Evolutionary conservation across 2,113 vertebrate genomes (phyloP).

Genomic region (Piprites chloris): DNA sequence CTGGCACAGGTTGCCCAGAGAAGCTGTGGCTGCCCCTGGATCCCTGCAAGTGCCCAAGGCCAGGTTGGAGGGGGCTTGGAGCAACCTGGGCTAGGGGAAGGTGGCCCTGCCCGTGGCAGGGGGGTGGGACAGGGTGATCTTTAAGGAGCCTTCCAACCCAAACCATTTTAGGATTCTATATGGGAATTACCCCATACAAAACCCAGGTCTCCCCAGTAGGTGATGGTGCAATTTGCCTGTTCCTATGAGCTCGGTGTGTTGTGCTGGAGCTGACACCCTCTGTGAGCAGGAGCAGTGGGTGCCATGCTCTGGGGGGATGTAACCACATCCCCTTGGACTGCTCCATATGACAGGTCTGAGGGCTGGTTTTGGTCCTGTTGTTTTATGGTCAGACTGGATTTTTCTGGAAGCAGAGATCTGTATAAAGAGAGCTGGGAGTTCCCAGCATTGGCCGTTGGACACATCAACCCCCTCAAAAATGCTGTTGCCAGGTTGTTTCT

Average conservation of each 20-base stretch:
- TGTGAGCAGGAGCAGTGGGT: background rate
- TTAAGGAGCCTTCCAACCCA: background rate
- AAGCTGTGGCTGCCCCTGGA: background rate
- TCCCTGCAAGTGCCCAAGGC: background rate
- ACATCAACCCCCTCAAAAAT: fast-evolving
- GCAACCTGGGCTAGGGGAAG: fast-evolving
- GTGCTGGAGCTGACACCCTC: background rate
- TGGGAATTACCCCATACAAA: fast-evolving
- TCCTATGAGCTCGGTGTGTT: fast-evolving
- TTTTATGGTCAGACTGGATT: background rate
- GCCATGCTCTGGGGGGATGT: fast-evolving
- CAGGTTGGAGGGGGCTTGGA: background rate
- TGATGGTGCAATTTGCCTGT: background rate
- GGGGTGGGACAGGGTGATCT: background rate
- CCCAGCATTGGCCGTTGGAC: background rate
- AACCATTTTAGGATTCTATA: fast-evolving
- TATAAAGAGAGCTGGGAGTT: background rate
- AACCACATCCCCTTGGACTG: fast-evolving
- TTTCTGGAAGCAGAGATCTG: background rate
- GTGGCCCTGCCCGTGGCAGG: background rate
- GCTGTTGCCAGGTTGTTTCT: background rate
- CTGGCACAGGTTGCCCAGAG: background rate
- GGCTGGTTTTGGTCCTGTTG: background rate
- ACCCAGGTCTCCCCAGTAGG: fast-evolving
- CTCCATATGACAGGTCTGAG: fast-evolving